These are phyloP conservation scores for Deladenus siricidicola DNA, from an alignment of 2,888 invertebrate species.

Conservation along the genomic window DNA sequence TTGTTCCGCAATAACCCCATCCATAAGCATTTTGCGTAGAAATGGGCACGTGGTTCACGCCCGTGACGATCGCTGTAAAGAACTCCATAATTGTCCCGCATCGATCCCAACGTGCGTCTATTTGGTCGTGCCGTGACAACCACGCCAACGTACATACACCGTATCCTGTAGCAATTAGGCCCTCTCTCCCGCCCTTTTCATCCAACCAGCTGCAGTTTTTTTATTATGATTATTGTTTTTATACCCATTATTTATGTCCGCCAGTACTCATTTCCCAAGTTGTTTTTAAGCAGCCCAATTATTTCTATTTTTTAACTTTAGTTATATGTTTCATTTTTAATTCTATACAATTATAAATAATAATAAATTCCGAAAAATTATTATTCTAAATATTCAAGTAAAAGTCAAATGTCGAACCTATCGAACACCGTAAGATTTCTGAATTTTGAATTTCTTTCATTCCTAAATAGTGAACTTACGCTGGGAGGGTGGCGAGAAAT, in stretches of 20 bases:
- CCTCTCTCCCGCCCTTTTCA: neutral
- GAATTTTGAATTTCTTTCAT: neutral
- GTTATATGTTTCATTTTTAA: too few species aligned
- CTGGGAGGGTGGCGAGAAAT: conserved; percentile 18
- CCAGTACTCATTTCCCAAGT: too few species aligned
- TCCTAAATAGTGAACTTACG: conserved; percentile 3
- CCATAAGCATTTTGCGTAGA: conserved; percentile 25
- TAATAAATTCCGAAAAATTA: too few species aligned
- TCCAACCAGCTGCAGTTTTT: neutral
- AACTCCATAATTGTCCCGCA: conserved; percentile 27
- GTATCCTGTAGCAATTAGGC: conserved; percentile 25
- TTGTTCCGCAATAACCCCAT: conserved; percentile 23
- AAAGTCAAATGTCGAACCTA: too few species aligned
- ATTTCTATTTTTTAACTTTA: too few species aligned
- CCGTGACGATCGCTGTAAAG: conserved; percentile 11
- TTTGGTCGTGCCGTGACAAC: conserved; percentile 13
- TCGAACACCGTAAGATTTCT: neutral
- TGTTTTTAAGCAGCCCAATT: too few species aligned
- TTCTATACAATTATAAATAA: too few species aligned
- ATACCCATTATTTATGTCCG: too few species aligned
- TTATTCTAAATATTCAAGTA: too few species aligned
- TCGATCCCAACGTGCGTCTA: conserved; percentile 17
- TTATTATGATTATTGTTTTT: neutral
- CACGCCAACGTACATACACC: conserved; percentile 28
- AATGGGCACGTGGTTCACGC: conserved; percentile 6